Conservation (phyloP, 2,888 invertebrate species). For the Agonopterix subpropinquella region DNA sequence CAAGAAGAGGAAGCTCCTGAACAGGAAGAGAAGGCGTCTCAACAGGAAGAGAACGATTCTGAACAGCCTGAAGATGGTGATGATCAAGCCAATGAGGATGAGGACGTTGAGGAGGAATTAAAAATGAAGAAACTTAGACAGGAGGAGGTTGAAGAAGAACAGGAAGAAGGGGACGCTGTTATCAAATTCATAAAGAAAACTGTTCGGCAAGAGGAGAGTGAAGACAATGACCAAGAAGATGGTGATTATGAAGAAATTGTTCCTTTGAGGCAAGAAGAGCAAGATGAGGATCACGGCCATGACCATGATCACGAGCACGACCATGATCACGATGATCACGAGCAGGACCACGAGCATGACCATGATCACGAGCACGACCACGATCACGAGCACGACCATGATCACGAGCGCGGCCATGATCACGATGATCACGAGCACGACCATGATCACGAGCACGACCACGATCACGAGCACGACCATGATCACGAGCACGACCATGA, state of each 20-base stretch:
- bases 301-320: conserved; percentile 6
- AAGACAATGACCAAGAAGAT: conserved; percentile 9
- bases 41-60: neutral
- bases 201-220: conserved; percentile 9
- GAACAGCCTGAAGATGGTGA: conserved; percentile 5
- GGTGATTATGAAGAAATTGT: conserved; percentile 7
- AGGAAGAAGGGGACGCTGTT: neutral
- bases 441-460: no score
- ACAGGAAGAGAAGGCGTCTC: neutral
- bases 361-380: neutral
- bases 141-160: neutral
- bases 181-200: conserved; percentile 7
- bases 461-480: no score
- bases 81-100: no score
- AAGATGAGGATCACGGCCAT: conserved; percentile 5
- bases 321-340: neutral
- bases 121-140: conserved; percentile 5
- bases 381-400: neutral
- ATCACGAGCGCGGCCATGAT: no score
- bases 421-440: no score
- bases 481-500: no score
- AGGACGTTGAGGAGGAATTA: conserved; percentile 2
- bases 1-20: neutral
- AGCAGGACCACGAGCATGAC: neutral
- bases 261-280: neutral